A percentile compares a stretch with the other conserved stretches of the same genome.
Conservation (phyloP, 2,113 vertebrate species). For the Xyrauchen texanus region DNA sequence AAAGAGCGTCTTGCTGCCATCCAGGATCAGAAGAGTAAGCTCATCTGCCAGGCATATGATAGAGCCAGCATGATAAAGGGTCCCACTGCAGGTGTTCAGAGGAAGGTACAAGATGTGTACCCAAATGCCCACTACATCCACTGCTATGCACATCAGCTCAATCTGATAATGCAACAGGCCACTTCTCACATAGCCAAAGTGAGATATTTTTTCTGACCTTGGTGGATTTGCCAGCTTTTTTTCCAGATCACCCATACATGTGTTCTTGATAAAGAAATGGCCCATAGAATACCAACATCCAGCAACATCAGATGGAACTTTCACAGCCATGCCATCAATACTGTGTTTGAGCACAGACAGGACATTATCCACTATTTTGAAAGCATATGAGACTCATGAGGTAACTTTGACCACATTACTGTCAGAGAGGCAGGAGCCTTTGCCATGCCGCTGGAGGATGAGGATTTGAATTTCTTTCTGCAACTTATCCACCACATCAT, state of each 20-base stretch:
- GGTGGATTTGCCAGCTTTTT: constrained; percentile 1
- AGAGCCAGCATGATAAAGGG: no score
- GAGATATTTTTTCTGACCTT: constrained; percentile 24
- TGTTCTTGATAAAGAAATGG: constrained; percentile 18
- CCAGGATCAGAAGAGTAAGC: constrained; percentile 11
- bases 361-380: no score
- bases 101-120: constrained; percentile 33
- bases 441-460: no score
- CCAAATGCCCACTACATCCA: constrained; percentile 34
- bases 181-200: constrained; percentile 8
- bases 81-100: no score
- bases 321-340: no score
- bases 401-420: no score
- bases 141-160: background rate
- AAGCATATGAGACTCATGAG: no score
- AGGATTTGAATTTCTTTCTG: no score
- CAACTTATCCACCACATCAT: background rate
- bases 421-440: no score
- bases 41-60: no score
- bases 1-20: constrained; percentile 30
- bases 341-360: no score
- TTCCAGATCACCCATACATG: background rate
- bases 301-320: no score
- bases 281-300: background rate
- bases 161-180: constrained; percentile 15